phyloP scores from a whole-genome alignment of 2,797 vertebrate species.

The Cyprinella venusta region DNA sequence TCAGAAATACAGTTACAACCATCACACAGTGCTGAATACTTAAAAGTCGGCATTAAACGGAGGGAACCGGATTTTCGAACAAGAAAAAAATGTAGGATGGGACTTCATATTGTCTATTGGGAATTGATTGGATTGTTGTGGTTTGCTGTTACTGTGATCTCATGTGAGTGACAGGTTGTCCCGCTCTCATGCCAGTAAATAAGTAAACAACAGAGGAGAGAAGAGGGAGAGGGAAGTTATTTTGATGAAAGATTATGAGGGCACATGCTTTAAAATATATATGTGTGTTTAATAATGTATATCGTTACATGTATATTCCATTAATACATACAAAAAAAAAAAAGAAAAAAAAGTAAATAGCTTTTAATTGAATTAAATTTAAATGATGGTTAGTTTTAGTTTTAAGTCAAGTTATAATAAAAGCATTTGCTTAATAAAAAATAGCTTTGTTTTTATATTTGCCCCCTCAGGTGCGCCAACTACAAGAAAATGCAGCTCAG shows the following conservation, averaged over 20 bases:
- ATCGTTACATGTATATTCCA: background rate
- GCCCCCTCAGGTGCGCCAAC: conserved; percentile 84
- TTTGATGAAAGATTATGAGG: background rate
- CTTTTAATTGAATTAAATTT: background rate
- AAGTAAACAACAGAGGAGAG: background rate
- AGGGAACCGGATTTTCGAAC: background rate
- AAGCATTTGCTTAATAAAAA: background rate
- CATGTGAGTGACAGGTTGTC: background rate
- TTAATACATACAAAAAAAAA: too few relatives aligned
- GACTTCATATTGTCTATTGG: background rate
- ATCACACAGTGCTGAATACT: background rate
- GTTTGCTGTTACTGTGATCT: background rate
- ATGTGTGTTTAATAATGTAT: too few relatives aligned
- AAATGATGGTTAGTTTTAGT: background rate
- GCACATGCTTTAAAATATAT: background rate
- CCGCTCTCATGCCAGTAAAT: background rate
- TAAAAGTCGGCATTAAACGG: background rate
- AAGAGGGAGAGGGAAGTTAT: background rate
- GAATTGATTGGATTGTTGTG: background rate
- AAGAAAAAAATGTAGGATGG: background rate
- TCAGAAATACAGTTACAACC: background rate
- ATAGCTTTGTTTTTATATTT: background rate
- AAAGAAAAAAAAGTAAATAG: too few relatives aligned
- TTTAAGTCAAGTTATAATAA: background rate
- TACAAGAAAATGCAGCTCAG: conserved; percentile 89